Evolutionary conservation across 2,888 invertebrate species (phyloP).

Genomic region (Desoria tigrina): DNA sequence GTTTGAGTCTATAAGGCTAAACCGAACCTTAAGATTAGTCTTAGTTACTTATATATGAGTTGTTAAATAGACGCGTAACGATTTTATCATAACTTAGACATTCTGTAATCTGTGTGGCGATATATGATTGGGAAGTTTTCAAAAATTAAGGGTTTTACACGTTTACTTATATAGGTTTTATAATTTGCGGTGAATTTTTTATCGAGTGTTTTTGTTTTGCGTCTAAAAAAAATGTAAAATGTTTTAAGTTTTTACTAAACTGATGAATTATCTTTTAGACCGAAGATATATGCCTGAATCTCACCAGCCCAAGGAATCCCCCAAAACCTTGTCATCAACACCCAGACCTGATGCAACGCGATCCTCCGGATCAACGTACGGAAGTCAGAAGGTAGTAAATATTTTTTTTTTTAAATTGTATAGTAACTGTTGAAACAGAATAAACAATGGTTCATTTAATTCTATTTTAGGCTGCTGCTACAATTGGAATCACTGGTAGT

Average conservation of each 20-base stretch:
- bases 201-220: background rate
- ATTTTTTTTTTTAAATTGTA: background rate
- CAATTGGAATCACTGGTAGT: constrained; percentile 53
- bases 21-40: too few relatives aligned
- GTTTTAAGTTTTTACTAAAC: background rate
- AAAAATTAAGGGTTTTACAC: too few relatives aligned
- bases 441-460: background rate
- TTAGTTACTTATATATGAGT: too few relatives aligned
- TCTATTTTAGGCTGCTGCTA: constrained; percentile 54
- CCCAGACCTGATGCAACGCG: constrained; percentile 57
- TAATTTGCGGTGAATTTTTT: background rate
- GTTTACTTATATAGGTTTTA: too few relatives aligned
- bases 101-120: too few relatives aligned
- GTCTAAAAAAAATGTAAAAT: background rate
- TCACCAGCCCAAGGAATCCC: constrained; percentile 72
- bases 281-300: constrained; percentile 79
- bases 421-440: background rate
- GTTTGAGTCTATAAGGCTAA: too few relatives aligned
- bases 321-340: constrained; percentile 63
- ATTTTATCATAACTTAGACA: too few relatives aligned
- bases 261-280: constrained; percentile 60
- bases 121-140: too few relatives aligned
- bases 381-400: constrained; percentile 50
- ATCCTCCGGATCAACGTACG: constrained; percentile 47
- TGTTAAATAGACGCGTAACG: too few relatives aligned